These are phyloP conservation scores for Poecile atricapillus DNA, from an alignment of 2,113 vertebrate genomes.

Conservation along the genomic window DNA sequence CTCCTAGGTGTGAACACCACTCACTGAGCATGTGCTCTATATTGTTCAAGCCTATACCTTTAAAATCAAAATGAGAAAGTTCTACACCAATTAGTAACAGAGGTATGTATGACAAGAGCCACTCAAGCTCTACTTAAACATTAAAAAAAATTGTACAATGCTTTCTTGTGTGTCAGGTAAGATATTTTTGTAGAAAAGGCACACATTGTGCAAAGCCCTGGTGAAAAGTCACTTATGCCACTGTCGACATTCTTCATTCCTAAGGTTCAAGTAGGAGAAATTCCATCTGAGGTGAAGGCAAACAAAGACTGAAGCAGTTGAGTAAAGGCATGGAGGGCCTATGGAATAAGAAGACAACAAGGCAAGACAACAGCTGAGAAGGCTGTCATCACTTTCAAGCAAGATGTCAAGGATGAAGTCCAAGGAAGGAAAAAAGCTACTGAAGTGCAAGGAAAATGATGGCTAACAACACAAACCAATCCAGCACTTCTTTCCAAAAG, in stretches of 20 bases:
- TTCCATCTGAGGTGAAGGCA: background rate
- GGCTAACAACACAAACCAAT: background rate
- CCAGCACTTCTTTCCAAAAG: background rate
- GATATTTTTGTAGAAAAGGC: background rate
- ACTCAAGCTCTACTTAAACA: background rate
- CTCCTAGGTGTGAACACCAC: background rate
- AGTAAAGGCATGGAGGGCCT: background rate
- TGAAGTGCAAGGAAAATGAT: background rate
- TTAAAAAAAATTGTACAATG: background rate
- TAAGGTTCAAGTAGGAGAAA: background rate
- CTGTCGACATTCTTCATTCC: background rate
- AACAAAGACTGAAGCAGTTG: background rate
- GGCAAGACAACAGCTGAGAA: background rate
- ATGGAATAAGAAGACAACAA: background rate
- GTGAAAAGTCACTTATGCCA: background rate
- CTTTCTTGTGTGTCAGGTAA: background rate
- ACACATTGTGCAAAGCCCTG: background rate
- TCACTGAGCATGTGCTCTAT: background rate
- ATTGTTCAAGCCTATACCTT: background rate
- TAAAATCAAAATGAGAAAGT: background rate
- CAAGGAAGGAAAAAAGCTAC: background rate
- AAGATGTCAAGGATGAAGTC: background rate
- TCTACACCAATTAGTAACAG: background rate
- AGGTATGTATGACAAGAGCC: background rate
- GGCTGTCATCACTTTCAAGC: background rate